Base-by-base conservation (phyloP, 2,888 invertebrate genomes). In the Aplocera efformata region DNA sequence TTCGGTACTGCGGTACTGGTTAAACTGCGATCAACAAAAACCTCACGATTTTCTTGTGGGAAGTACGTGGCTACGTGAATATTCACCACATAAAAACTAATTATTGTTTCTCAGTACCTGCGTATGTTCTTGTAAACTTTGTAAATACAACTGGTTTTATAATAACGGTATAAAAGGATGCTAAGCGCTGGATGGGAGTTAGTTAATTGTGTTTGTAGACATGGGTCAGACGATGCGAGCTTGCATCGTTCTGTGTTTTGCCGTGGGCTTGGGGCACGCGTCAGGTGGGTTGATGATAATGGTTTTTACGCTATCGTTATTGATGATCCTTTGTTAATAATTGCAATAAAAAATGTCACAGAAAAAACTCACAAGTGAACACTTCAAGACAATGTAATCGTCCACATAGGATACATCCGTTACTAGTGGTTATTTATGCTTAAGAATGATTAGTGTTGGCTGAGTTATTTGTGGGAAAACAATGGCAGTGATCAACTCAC, bases 111-210 rank as follows among this genome's bases (percentile, higher is more conserved):
- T 62, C 66, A 51, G 50, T 58, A 67, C 54, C 61, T 72, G 67
- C 53, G 54, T 59, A 58, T 32, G 59, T 64, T 69, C 58, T 64
- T 64, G 62, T 56, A 64, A 68, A 72, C 68, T 71, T 63, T 59
- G 66, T 62, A 62, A 63, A 64, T 63, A 68, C 64, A 65, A 64
- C 59, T 54, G 58, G 60, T 62, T 70, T 17, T 64, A 67, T 64
- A 65, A 67, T 67, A 56, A 63, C 58, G 53, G 71, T 84, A 84
- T 84, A 84, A 72, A 82, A 81, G 84, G 81, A 77, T 75, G 70
- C 51, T 47, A 48, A 43, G 39, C 45, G 49, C 37, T 48, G 41
- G 29, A 42, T 48, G 47, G 28, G 32, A 42, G 60, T 66, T 66
- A 76, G 77, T 78, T 58, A 60, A 64, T 63, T 59, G 54, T 50